Base-by-base conservation (phyloP, 2,888 invertebrate genomes). In the Lomographa bimaculata region DNA sequence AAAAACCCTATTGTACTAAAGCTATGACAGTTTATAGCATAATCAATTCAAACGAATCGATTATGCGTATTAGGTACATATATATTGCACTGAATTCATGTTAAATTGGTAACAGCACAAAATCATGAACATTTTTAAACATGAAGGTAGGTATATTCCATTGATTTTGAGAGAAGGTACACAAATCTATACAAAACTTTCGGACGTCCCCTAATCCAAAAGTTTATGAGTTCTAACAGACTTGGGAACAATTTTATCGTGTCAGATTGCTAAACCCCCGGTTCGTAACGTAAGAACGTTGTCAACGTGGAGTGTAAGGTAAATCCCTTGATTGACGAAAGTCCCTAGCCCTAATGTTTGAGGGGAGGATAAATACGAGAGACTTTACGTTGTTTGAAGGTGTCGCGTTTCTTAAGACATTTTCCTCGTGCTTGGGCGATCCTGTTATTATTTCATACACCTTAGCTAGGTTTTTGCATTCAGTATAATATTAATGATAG, bases 241-340 rank as follows among this genome's bases (percentile, higher is more conserved):
- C 62, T 63, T 55, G 43, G 12, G 44, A 49, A 54, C 58, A 66
- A 65, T 66, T 66, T 71, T 67, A 66, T 72, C 75, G 79, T 73
- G 75, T 82, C 81, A 64, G 57, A 72, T 82, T 79, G 69, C 81
- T 75, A 74, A 83, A 71, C 70, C 62, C n/a, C 66, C 64, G 57
- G 73, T 74, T 81, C 80, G 83, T 82, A 82, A 83, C 72, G 44
- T 76, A 74, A 83, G 82, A 83, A 79, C 73, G 70, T 82, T 81
- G 81, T 80, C 79, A 73, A 64, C 68, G 67, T 79, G 70, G 68
- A 81, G 82, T 76, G 79, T 77, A 77, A 79, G 71, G 75, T 73
- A 82, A 84, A 81, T 81, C 84, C 79, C 67, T 72, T 80, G 81
- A 84, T 84, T 84, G 85, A 81, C 82, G 73, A 81, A 82, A 78